Evolutionary conservation across 2,888 invertebrate species (phyloP).

Genomic region (Colostygia pectinataria): DNA sequence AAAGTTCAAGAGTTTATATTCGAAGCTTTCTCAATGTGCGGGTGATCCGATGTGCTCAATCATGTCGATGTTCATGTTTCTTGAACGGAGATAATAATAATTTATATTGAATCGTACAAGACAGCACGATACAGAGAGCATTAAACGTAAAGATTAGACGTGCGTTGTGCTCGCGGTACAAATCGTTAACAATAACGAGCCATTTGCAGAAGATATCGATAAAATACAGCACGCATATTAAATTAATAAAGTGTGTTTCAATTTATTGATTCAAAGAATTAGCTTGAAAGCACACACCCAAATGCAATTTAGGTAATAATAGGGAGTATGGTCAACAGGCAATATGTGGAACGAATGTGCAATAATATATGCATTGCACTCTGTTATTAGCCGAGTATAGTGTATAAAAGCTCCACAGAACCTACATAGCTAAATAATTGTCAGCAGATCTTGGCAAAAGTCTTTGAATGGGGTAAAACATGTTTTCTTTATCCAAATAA

Average conservation of each 20-base stretch:
- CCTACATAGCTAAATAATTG: too few species aligned
- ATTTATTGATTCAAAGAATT: constrained; percentile 5
- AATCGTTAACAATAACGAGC: neutral
- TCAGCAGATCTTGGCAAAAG: too few species aligned
- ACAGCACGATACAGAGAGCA: constrained; percentile 1
- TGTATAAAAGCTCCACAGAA: too few species aligned
- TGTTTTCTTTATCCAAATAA: too few species aligned
- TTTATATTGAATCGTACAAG: constrained; percentile 13
- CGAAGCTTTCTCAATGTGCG: constrained; percentile 39
- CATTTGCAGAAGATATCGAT: constrained; percentile 2
- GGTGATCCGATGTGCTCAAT: constrained; percentile 22
- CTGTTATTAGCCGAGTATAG: constrained; percentile 9
- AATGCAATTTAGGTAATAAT: constrained; percentile 47
- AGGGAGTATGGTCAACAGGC: constrained; percentile 44
- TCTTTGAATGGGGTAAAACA: constrained; percentile 13
- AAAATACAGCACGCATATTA: neutral
- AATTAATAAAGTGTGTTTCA: neutral
- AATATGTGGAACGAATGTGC: constrained; percentile 37
- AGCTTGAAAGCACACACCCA: constrained; percentile 31
- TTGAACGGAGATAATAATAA: constrained; percentile 17
- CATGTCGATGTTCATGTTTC: constrained; percentile 17
- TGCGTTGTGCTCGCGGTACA: neutral
- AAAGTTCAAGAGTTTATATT: constrained; percentile 36
- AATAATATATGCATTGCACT: constrained; percentile 11
- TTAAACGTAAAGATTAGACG: constrained; percentile 7